Conservation (phyloP, 2,888 invertebrate species). For the Nephrotoma guestfalica region DNA sequence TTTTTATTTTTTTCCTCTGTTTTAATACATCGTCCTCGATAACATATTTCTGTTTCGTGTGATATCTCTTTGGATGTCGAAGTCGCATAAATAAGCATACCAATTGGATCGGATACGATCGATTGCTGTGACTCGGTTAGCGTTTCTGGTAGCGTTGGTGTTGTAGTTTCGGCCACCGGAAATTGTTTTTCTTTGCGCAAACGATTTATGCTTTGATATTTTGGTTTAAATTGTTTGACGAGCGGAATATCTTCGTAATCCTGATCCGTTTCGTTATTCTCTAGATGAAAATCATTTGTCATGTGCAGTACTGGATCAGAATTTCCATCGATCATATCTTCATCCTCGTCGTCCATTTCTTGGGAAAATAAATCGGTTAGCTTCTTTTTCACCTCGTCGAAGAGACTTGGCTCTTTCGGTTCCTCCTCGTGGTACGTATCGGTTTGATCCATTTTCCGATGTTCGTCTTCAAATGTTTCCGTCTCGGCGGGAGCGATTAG, state of each 20-base stretch:
- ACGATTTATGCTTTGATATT: conserved; percentile 15
- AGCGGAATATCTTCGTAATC: background rate
- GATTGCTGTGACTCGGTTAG: conserved; percentile 9
- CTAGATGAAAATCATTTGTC: background rate
- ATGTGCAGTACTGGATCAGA: background rate
- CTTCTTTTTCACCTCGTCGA: conserved; percentile 30
- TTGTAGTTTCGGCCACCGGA: conserved; percentile 14
- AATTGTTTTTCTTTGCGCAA: background rate
- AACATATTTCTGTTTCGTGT: conserved; percentile 80
- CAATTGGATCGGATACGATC: conserved; percentile 23
- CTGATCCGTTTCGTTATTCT: conserved; percentile 2
- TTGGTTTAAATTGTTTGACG: conserved; percentile 25
- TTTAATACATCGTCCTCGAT: conserved; percentile 71
- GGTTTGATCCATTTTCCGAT: background rate
- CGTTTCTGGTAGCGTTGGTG: conserved; percentile 5
- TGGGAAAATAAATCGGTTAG: conserved; percentile 28
- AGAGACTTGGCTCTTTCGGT: conserved; percentile 22
- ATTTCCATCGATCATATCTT: conserved; percentile 21
- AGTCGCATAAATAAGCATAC: conserved; percentile 38
- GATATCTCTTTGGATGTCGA: conserved; percentile 70
- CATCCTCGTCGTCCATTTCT: conserved; percentile 22
- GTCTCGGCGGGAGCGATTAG: conserved; percentile 19
- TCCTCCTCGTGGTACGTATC: conserved; percentile 16
- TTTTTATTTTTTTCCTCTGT: conserved; percentile 19
- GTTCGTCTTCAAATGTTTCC: conserved; percentile 14